Evolutionary conservation across 2,113 vertebrate species (phyloP).

Genomic region (Edolisoma coerulescens): DNA sequence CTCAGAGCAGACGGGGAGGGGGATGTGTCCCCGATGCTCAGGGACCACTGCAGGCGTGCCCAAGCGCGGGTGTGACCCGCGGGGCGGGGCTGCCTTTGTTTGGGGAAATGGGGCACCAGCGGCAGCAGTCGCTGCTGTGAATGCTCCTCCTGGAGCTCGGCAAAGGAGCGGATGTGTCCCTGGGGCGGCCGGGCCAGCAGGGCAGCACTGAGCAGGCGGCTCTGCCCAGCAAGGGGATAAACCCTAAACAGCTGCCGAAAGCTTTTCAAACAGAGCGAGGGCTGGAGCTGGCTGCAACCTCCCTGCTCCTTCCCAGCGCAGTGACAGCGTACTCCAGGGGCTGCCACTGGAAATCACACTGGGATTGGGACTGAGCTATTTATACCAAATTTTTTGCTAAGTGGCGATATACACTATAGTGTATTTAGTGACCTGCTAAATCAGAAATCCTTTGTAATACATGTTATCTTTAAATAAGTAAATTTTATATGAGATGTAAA

Average conservation of each 20-base stretch:
- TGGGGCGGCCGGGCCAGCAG: neutral
- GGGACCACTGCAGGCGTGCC: neutral
- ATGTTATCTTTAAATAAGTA: neutral
- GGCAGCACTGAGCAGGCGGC: neutral
- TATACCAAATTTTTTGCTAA: neutral
- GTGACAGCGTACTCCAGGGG: fast-evolving
- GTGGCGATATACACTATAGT: fast-evolving
- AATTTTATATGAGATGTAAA: neutral
- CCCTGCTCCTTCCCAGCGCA: fast-evolving
- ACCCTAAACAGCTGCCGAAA: neutral
- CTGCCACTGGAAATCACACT: neutral
- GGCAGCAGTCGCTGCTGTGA: neutral
- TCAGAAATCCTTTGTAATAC: neutral
- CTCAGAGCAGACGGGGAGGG: neutral
- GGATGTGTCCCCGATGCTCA: fast-evolving
- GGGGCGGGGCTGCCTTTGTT: fast-evolving
- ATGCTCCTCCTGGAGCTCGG: fast-evolving
- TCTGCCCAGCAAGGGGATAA: neutral
- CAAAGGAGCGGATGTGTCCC: too few relatives aligned
- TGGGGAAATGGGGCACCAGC: fast-evolving
- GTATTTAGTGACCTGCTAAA: neutral
- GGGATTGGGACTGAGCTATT: neutral
- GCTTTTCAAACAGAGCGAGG: neutral
- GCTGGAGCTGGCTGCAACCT: neutral
- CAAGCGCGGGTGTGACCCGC: neutral